Evolutionary conservation across 2,888 invertebrate species (phyloP).

Genomic region (Melanargia galathea): DNA sequence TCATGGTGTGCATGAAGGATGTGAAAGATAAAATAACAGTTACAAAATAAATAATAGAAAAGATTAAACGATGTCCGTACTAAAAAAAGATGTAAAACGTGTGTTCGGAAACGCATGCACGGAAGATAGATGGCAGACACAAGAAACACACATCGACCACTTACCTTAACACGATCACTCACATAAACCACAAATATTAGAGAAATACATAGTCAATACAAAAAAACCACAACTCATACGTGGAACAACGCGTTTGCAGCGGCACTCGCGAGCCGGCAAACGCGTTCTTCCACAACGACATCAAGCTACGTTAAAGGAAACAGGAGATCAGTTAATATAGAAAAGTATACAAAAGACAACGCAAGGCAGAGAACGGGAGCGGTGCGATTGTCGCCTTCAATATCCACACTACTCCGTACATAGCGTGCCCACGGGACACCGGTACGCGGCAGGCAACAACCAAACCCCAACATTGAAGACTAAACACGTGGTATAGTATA

Average conservation of each 20-base stretch:
- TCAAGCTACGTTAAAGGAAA: conserved; percentile 72
- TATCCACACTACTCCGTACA: conserved; percentile 58
- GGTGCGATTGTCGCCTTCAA: conserved; percentile 78
- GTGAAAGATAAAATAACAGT: conserved; percentile 74
- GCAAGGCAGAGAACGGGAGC: conserved; percentile 76
- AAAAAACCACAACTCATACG: conserved; percentile 49
- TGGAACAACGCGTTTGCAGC: conserved; percentile 69
- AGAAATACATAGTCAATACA: conserved; percentile 34
- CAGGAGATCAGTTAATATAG: conserved; percentile 66
- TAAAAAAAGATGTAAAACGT: conserved; percentile 53
- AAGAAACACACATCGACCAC: conserved; percentile 68
- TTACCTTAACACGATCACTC: conserved; percentile 61
- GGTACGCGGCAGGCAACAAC: conserved; percentile 76
- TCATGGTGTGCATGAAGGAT: conserved; percentile 71
- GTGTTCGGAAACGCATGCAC: conserved; percentile 65
- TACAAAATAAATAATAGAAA: conserved; percentile 57
- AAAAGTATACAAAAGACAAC: conserved; percentile 69
- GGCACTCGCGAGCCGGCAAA: conserved; percentile 44
- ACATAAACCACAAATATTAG: conserved; percentile 27
- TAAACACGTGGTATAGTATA: conserved; percentile 76
- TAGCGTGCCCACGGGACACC: conserved; percentile 61
- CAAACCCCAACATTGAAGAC: conserved; percentile 74
- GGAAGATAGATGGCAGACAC: conserved; percentile 65
- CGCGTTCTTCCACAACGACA: conserved; percentile 71
- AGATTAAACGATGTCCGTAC: conserved; percentile 56